phyloP scores from a whole-genome alignment of 2,113 vertebrate genomes.

The Garra rufa region DNA sequence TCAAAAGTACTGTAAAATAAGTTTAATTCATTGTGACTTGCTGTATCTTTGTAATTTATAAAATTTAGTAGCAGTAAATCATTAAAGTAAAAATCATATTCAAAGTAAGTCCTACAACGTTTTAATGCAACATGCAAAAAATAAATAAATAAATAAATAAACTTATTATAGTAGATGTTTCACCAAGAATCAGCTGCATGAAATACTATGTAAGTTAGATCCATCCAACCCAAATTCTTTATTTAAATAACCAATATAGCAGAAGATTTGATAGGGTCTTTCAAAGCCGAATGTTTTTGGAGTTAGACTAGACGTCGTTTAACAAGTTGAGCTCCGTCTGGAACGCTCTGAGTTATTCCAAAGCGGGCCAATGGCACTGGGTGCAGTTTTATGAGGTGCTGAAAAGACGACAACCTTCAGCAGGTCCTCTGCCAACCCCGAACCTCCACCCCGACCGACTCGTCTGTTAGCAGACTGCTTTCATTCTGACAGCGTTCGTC shows the following conservation, averaged over 20 bases:
- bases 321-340: neutral
- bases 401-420: constrained; percentile 48
- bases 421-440: constrained; percentile 35
- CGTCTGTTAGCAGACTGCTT: constrained; percentile 50
- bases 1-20: neutral
- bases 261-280: neutral
- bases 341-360: neutral
- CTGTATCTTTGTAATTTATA: neutral
- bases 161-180: neutral
- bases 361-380: neutral
- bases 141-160: neutral
- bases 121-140: neutral
- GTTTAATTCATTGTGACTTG: too few relatives aligned
- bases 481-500: constrained; percentile 19
- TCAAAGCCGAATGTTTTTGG: neutral
- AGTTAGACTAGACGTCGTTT: neutral
- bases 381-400: constrained; percentile 52
- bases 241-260: neutral
- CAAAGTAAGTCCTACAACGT: neutral
- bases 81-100: too few relatives aligned
- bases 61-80: neutral
- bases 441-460: neutral
- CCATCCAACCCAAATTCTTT: neutral
- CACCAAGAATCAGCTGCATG: neutral
- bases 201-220: neutral